These are phyloP conservation scores for Neodiprion pinetum DNA, from an alignment of 1,140 invertebrate genomes.

Conservation along the genomic window DNA sequence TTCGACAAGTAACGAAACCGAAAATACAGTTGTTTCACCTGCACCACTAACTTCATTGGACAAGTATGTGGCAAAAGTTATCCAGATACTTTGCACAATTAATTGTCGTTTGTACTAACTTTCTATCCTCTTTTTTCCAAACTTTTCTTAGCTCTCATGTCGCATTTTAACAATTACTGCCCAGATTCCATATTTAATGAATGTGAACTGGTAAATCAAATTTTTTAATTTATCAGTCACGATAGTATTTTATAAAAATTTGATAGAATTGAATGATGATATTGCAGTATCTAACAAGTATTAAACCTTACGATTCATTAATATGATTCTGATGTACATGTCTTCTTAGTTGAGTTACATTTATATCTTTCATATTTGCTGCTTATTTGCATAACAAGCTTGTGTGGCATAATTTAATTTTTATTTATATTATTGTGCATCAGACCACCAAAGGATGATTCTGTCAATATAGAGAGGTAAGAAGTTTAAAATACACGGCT, in stretches of 20 bases:
- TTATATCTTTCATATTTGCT: not conserved
- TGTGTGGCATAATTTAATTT: conserved; percentile 28
- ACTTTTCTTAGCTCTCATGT: conserved; percentile 16
- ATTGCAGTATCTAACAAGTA: not conserved
- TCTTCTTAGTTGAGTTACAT: not conserved
- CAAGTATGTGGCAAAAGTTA: conserved; percentile 49
- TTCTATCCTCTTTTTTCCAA: not conserved
- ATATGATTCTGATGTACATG: too few relatives aligned
- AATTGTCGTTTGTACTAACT: not conserved
- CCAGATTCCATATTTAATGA: conserved; percentile 1
- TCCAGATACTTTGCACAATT: conserved; percentile 18
- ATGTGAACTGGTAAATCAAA: too few relatives aligned
- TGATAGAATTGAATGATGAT: not conserved
- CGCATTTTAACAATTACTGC: conserved; percentile 12
- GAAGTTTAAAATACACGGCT: conserved; percentile 23
- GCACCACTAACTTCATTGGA: conserved; percentile 64
- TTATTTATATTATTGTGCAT: conserved; percentile 48
- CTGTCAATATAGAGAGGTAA: conserved; percentile 58
- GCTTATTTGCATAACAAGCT: not conserved
- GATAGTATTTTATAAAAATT: too few relatives aligned
- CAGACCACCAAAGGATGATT: conserved; percentile 55
- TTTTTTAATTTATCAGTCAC: too few relatives aligned
- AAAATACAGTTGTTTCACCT: conserved; percentile 52
- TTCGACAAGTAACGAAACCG: conserved; percentile 53
- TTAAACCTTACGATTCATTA: too few relatives aligned